Conservation (phyloP, 2,113 vertebrate species). For the Aldabrachelys gigantea region DNA sequence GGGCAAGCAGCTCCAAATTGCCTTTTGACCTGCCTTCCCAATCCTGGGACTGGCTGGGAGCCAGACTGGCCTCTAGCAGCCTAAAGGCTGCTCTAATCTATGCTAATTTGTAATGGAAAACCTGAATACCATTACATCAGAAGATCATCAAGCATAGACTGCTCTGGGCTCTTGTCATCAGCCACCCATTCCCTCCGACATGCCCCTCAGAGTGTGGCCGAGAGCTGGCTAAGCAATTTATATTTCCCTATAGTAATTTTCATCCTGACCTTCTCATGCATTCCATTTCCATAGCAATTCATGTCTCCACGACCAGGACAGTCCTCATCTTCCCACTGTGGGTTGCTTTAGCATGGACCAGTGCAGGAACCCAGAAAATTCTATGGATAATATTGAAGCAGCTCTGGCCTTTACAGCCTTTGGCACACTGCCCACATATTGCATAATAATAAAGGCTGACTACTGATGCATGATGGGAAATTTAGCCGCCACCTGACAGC, state of each 20-base stretch:
- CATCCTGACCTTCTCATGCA: background rate
- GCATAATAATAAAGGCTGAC: slow-evolving; percentile 8
- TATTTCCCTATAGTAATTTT: background rate
- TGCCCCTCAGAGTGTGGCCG: too few species aligned
- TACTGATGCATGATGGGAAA: background rate
- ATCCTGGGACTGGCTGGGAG: background rate
- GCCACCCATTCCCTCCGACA: too few species aligned
- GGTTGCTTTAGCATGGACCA: background rate
- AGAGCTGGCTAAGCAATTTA: background rate
- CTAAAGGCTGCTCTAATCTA: background rate
- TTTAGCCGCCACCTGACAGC: background rate
- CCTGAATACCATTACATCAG: background rate
- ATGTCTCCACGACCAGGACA: background rate
- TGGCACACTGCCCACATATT: background rate
- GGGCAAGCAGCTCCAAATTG: background rate
- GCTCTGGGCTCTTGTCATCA: accelerated
- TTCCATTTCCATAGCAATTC: background rate
- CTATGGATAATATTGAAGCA: background rate
- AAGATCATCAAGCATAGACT: background rate
- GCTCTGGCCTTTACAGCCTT: background rate
- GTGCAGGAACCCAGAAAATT: too few species aligned
- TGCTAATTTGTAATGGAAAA: background rate
- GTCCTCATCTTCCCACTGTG: background rate
- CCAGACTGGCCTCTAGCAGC: background rate
- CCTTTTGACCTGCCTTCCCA: background rate